Evolutionary conservation across 2,797 vertebrate genomes (phyloP), one percentile per base, ranked within the genome.

Genomic region (Coccyzus lansbergi): DNA sequence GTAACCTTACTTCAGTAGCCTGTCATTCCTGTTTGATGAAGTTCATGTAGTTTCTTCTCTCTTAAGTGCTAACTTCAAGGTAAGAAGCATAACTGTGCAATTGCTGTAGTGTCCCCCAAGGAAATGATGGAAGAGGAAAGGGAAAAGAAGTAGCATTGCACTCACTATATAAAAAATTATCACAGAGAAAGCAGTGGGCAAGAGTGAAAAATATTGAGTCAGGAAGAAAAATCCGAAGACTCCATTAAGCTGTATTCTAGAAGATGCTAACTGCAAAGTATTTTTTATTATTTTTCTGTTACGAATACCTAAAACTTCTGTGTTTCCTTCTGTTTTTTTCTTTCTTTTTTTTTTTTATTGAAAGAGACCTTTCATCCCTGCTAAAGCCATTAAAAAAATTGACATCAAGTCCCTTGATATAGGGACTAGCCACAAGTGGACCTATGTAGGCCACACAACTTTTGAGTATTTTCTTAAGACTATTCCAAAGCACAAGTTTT

Each of bases 121-220:
- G 36, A 86, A 92, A 78, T 44, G 7, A 86, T 38, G n/a, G 29
- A 75, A 95, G 36, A 68, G 4, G 38, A 86, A 62, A 44, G 26
- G 48, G 15, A 69, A 79, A 82, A 74, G 7, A 40, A 64, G 24
- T 40, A 72, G 19, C 28, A 55, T 15, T 69, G 20, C 11, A 26
- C 46, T 60, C 21, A 72, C 29, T 69, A 24, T 6, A 40, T 28
- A 60, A 86, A 92, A 83, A 48, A 38, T 34, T 81, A 10, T 44
- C 36, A 71, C 22, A 59, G 44, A 78, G 40, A 86, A 88, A 83
- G 33, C 15, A 86, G 36, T 17, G 8, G 31, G 11, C 28, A 68
- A 81, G 11, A 74, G 6, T 53, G 46, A 82, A 10, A 90, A 90
- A 60, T 68, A 56, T 0, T 36, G 22, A 71, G 9, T 31, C 6